Conservation (phyloP, 1,140 invertebrate species). For the Pomacea maculata region DNA sequence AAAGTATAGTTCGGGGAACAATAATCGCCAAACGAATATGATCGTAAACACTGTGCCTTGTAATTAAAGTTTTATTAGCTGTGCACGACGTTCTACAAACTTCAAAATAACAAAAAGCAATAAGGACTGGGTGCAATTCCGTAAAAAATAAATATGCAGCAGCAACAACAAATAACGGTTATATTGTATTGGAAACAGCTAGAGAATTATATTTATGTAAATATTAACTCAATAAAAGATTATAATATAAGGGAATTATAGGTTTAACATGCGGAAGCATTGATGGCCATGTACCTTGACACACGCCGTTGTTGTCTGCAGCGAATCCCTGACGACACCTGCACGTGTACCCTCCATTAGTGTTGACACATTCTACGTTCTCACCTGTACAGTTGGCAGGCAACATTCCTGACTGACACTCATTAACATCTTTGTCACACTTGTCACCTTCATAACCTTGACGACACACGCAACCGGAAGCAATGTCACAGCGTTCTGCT, state of each 20-base stretch:
- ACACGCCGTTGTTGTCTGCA: background rate
- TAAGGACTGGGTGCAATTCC: no score
- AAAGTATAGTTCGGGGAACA: no score
- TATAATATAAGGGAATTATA: no score
- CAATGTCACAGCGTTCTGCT: constrained; percentile 23
- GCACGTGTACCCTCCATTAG: constrained; percentile 26
- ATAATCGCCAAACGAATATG: no score
- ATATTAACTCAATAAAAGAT: no score
- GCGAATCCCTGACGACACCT: constrained; percentile 19
- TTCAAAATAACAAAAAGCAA: no score
- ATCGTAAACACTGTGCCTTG: no score
- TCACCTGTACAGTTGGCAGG: constrained; percentile 10
- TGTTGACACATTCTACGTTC: constrained; percentile 24
- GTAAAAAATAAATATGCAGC: no score
- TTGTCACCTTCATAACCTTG: constrained; percentile 28
- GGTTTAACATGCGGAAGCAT: background rate
- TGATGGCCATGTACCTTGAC: background rate
- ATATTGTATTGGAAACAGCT: background rate
- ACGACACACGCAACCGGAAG: constrained; percentile 32
- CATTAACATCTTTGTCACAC: constrained; percentile 32
- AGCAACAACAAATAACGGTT: no score
- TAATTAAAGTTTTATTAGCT: no score
- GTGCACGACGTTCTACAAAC: no score
- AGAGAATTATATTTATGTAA: background rate
- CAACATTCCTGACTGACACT: constrained; percentile 8